Percentiles rank a stretch among this genome's conserved stretches.
Evolutionary conservation across 2,797 vertebrate species (phyloP).

Genomic region (Crocodylus rhombifer): DNA sequence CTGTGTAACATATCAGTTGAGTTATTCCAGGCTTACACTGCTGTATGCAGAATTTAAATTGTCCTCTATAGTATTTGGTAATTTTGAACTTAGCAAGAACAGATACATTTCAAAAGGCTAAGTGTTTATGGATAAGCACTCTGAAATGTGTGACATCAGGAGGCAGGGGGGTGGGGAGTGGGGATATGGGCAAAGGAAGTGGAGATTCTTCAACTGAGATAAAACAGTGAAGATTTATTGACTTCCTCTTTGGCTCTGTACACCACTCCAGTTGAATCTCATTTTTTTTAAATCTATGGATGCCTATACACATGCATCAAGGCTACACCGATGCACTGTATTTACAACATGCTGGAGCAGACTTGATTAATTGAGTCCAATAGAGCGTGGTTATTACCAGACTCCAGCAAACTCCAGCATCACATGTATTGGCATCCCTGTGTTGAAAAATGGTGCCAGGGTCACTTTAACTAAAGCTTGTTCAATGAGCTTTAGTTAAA

Average conservation of each 20-base stretch:
- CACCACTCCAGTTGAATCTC: not conserved
- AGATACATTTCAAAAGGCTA: not conserved
- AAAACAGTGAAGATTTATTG: not conserved
- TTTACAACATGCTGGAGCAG: too few relatives aligned
- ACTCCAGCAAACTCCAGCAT: too few relatives aligned
- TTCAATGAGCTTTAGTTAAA: too few relatives aligned
- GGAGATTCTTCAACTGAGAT: not conserved
- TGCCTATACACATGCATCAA: too few relatives aligned
- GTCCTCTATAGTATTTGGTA: not conserved
- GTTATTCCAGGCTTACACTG: not conserved
- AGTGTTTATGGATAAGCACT: not conserved
- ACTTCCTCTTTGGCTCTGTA: not conserved
- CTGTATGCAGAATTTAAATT: not conserved
- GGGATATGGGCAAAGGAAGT: too few relatives aligned
- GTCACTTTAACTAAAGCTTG: too few relatives aligned
- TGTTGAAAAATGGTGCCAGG: too few relatives aligned
- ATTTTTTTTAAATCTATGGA: not conserved
- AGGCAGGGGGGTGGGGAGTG: not conserved
- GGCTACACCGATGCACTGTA: too few relatives aligned
- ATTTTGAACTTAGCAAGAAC: not conserved
- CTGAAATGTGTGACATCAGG: not conserved
- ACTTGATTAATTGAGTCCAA: too few relatives aligned
- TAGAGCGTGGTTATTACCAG: too few relatives aligned
- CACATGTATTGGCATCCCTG: too few relatives aligned
- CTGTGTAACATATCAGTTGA: not conserved